Conservation (phyloP, 1,140 invertebrate species). For the Leucophenga varia region DNA sequence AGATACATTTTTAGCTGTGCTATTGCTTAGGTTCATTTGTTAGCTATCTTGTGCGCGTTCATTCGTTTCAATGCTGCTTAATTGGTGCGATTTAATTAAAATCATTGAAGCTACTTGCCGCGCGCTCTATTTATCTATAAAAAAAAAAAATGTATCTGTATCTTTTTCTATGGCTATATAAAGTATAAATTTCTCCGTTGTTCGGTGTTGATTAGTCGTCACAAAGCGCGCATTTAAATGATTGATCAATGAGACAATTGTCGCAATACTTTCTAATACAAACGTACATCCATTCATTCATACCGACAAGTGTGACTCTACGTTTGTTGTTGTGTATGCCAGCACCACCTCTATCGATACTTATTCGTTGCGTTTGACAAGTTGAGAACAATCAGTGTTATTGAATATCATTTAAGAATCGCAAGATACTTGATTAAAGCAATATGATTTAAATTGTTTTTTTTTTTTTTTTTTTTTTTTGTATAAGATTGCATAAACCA, state of each 20-base stretch:
- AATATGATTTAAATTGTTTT: too few species aligned
- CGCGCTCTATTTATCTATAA: too few species aligned
- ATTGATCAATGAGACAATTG: slow-evolving; percentile 56
- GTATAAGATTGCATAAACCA: too few species aligned
- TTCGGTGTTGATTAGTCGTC: slow-evolving; percentile 48
- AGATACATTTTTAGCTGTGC: slow-evolving; percentile 22
- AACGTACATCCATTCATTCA: too few species aligned
- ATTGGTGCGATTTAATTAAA: slow-evolving; percentile 57
- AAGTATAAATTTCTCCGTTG: slow-evolving; percentile 20
- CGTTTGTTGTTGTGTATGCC: too few species aligned
- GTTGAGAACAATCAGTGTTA: slow-evolving; percentile 29
- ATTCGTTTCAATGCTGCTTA: slow-evolving; percentile 28
- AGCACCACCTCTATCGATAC: too few species aligned
- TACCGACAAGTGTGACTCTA: too few species aligned
- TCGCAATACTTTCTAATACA: too few species aligned
- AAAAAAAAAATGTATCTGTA: too few species aligned
- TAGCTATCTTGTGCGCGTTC: slow-evolving; percentile 23
- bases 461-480: neutral
- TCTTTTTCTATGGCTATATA: too few species aligned
- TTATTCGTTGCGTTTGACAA: slow-evolving; percentile 12
- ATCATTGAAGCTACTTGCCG: slow-evolving; percentile 26
- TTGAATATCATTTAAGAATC: slow-evolving; percentile 6
- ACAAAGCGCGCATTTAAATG: slow-evolving; percentile 44
- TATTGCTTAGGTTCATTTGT: neutral
- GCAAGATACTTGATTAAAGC: neutral